Conservation (phyloP, 2,888 invertebrate genomes). For the Parnassius mnemosyne region DNA sequence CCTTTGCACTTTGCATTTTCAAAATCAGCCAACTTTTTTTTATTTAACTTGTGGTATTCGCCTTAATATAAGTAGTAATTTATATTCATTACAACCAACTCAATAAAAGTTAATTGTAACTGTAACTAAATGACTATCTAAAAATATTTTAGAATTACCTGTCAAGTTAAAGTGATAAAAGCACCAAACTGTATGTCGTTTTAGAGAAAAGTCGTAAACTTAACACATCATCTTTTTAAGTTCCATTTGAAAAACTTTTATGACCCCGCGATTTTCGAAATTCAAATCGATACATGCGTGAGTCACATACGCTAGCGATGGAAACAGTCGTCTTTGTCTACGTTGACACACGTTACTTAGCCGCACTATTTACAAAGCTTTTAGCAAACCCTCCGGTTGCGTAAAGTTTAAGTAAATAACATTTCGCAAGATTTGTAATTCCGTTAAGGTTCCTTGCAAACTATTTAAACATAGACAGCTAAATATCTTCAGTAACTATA, state of each 20-base stretch:
- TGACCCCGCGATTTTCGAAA: slow-evolving; percentile 32
- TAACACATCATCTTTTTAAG: slow-evolving; percentile 17
- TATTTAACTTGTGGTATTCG: too few species aligned
- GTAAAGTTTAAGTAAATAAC: slow-evolving; percentile 62
- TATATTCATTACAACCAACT: too few species aligned
- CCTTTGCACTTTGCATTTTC: too few species aligned
- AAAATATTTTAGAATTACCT: background rate
- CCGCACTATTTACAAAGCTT: slow-evolving; percentile 73
- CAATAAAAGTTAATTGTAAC: too few species aligned
- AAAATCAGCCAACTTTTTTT: too few species aligned
- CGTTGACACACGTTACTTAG: slow-evolving; percentile 73
- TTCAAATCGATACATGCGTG: slow-evolving; percentile 43
- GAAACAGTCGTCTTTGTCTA: slow-evolving; percentile 70
- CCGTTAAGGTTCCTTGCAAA: slow-evolving; percentile 14
- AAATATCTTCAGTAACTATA: too few species aligned
- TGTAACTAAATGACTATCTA: too few species aligned
- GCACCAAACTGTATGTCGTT: slow-evolving; percentile 2
- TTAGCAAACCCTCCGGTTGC: slow-evolving; percentile 67
- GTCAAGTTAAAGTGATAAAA: slow-evolving; percentile 9
- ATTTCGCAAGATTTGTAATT: slow-evolving; percentile 32
- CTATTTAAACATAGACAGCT: slow-evolving; percentile 3
- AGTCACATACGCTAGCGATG: slow-evolving; percentile 47
- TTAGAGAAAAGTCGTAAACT: slow-evolving; percentile 19
- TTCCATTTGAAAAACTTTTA: slow-evolving; percentile 27
- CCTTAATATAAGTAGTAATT: too few species aligned